Conservation (phyloP, 2,113 vertebrate genomes). For the Cyprinodon brontotheroides region DNA sequence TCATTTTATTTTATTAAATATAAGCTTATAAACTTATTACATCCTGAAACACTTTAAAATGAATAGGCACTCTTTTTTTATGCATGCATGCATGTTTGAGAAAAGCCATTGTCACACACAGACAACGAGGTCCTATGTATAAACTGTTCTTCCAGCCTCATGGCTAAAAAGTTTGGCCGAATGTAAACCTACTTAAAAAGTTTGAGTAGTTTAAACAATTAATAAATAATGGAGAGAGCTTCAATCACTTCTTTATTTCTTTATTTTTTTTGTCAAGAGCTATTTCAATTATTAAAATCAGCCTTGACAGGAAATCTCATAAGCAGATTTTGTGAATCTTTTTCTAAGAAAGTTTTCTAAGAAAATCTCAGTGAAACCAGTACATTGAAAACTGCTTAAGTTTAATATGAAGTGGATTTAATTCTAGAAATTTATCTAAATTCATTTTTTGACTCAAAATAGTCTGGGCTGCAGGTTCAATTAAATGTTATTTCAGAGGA, state of each 20-base stretch:
- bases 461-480: background rate
- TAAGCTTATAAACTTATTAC: background rate
- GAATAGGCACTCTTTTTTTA: background rate
- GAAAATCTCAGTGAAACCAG: background rate
- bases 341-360: background rate
- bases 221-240: no score
- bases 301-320: no score
- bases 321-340: background rate
- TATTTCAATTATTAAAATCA: no score
- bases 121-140: conserved; percentile 3
- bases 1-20: background rate
- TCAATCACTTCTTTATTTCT: no score
- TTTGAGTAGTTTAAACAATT: background rate
- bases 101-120: background rate
- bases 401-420: background rate
- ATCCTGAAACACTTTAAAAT: background rate
- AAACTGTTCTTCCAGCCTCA: conserved; percentile 2
- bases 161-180: conserved; percentile 9
- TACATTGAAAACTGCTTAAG: conserved; percentile 3
- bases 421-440: background rate
- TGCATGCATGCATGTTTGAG: no score
- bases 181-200: background rate
- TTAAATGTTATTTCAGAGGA: no score
- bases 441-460: conserved; percentile 12
- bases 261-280: no score